phyloP scores from a whole-genome alignment of 2,888 invertebrate genomes.

The Caenorhabditis drosophilae region DNA sequence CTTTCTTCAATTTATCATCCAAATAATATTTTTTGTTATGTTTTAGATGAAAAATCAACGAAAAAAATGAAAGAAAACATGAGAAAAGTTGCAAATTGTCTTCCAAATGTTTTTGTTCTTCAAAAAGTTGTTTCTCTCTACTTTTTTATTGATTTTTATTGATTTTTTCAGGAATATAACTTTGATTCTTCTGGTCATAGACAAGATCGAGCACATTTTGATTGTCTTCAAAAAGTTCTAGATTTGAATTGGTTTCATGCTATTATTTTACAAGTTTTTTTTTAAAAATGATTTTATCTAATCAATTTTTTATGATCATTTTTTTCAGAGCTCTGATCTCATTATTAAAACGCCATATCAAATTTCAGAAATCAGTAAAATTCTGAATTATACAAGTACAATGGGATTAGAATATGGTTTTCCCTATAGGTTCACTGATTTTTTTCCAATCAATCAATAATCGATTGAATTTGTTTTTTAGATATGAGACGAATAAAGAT shows the following conservation, averaged over 20 bases:
- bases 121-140: no score
- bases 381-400: conserved; percentile 24
- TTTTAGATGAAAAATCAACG: conserved; percentile 18
- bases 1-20: conserved; percentile 28
- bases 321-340: conserved; percentile 26
- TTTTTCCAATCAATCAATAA: no score
- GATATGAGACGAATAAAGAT: conserved; percentile 23
- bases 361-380: conserved; percentile 24
- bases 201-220: conserved; percentile 32
- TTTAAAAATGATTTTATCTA: not conserved
- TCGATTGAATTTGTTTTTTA: no score
- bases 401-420: conserved; percentile 34
- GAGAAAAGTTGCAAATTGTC: conserved; percentile 14
- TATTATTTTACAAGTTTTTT: conserved; percentile 15
- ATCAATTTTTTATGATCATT: no score
- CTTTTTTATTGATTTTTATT: no score
- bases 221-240: conserved; percentile 21
- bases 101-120: conserved; percentile 18
- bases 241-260: conserved; percentile 27
- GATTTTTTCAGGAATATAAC: conserved; percentile 22
- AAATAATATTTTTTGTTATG: conserved; percentile 26
- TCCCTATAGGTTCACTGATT: not conserved
- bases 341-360: conserved; percentile 25
- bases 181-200: conserved; percentile 16
- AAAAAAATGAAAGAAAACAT: conserved; percentile 14